phyloP scores from a whole-genome alignment of 1,140 invertebrate species.

The Caenorhabditis latens region DNA sequence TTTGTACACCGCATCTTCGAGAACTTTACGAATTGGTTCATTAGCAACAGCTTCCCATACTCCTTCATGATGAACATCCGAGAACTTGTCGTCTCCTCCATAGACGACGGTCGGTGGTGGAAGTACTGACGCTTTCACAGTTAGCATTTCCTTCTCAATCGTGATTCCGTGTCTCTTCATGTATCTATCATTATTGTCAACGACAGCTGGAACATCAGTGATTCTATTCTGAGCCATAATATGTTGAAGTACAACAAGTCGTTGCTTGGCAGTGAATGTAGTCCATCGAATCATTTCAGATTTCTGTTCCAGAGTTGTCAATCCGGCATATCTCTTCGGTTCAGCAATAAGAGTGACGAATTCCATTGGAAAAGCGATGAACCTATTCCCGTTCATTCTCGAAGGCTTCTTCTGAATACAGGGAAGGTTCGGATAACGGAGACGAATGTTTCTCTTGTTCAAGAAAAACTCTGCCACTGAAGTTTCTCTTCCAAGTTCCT shows the following conservation, averaged over 20 bases:
- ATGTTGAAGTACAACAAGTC: neutral
- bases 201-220: neutral
- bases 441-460: neutral
- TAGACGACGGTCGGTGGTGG: constrained; percentile 22
- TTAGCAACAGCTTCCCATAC: neutral
- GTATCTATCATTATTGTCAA: constrained; percentile 14
- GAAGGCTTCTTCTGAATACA: neutral
- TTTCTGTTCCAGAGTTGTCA: neutral
- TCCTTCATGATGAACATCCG: neutral
- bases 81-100: neutral
- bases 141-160: constrained; percentile 9
- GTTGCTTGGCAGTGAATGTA: neutral
- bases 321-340: neutral
- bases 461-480: constrained; percentile 8
- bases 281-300: neutral
- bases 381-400: too few species aligned
- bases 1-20: neutral
- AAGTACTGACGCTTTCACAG: constrained; percentile 21
- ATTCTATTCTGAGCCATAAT: neutral
- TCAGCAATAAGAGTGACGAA: too few species aligned
- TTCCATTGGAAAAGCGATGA: constrained; percentile 20
- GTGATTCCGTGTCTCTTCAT: neutral
- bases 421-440: constrained; percentile 26
- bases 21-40: neutral
- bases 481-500: neutral